phyloP scores from a whole-genome alignment of 2,797 vertebrate species.

The Ammospiza maritima region DNA sequence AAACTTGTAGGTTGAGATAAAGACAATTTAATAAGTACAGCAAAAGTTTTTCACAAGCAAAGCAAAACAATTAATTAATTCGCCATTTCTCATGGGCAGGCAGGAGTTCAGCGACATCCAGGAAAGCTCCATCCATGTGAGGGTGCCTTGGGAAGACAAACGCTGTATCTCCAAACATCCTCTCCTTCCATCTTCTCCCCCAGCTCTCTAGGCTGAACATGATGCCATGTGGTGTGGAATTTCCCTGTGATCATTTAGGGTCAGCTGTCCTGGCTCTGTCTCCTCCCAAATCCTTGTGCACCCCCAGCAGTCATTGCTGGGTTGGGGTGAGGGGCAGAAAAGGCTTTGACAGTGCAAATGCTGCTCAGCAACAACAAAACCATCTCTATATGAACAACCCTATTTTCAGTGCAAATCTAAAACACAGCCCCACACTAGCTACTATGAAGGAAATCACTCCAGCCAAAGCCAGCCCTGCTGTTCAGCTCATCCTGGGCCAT shows the following conservation, averaged over 20 bases:
- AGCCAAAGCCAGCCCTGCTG: neutral
- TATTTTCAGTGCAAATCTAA: neutral
- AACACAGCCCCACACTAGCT: neutral
- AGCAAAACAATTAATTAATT: neutral
- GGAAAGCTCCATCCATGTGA: rapidly evolving
- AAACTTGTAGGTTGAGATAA: neutral
- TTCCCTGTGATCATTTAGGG: rapidly evolving
- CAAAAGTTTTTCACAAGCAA: neutral
- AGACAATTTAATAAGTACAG: neutral
- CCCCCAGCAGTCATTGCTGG: neutral
- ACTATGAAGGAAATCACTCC: neutral
- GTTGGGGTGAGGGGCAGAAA: neutral
- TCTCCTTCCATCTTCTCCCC: neutral
- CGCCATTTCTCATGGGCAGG: neutral
- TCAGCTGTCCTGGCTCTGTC: neutral
- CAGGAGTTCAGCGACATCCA: neutral
- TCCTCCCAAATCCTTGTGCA: rapidly evolving
- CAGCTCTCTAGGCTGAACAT: neutral
- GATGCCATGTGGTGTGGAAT: neutral
- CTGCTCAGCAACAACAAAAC: neutral
- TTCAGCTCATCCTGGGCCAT: neutral
- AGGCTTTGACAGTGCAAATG: neutral
- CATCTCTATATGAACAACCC: neutral
- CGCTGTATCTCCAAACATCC: neutral
- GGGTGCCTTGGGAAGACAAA: neutral